These are phyloP conservation scores for Bradypodion ventrale DNA, from an alignment of 2,797 vertebrate genomes.

Conservation along the genomic window DNA sequence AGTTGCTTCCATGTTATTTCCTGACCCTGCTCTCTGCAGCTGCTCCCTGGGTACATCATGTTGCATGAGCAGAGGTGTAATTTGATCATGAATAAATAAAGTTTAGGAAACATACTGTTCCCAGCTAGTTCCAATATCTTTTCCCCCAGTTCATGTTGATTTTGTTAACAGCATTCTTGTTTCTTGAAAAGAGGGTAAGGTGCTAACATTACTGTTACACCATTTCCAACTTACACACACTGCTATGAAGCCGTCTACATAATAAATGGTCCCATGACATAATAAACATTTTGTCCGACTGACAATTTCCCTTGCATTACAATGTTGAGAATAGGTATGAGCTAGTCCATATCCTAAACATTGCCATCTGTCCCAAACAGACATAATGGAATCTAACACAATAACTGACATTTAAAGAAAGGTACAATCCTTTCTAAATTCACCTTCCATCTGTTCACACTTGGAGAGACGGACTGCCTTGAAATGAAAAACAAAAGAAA, in stretches of 20 bases:
- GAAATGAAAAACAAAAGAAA: neutral
- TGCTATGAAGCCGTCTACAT: constrained; percentile 10
- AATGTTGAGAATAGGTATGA: constrained; percentile 27
- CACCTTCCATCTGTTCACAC: constrained; percentile 37
- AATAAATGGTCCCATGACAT: constrained; percentile 31
- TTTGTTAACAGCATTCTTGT: constrained; percentile 35
- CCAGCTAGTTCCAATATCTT: neutral
- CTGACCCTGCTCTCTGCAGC: too few relatives aligned
- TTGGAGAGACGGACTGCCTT: constrained; percentile 15
- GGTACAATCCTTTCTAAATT: constrained; percentile 34
- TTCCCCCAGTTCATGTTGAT: constrained; percentile 18
- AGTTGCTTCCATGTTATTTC: neutral
- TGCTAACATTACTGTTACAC: constrained; percentile 26
- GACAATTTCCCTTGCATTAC: constrained; percentile 37
- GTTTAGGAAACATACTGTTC: neutral
- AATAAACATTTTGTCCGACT: constrained; percentile 31
- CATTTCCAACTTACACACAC: constrained; percentile 19
- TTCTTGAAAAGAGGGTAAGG: constrained; percentile 29
- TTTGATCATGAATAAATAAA: neutral
- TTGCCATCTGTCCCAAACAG: neutral
- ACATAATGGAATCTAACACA: neutral
- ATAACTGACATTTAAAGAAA: constrained; percentile 48
- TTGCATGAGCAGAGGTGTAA: neutral
- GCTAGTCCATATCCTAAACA: constrained; percentile 28
- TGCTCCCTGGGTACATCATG: neutral